Evolutionary conservation across 2,888 invertebrate species (phyloP), one percentile per base, ranked within the genome.

Genomic region (Rhamnusium bicolor): DNA sequence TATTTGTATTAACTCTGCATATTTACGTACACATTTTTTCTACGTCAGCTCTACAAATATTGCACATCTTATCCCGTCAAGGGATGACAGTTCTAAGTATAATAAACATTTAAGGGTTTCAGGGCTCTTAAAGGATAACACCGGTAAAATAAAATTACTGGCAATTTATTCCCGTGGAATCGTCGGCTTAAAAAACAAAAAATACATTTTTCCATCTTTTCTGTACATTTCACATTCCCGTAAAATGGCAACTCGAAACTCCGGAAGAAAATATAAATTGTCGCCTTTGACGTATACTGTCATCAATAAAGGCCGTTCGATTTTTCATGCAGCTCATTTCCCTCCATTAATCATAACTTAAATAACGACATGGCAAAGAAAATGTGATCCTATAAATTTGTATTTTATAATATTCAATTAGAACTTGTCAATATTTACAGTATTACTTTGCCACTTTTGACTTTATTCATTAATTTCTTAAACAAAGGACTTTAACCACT

Each of bases 261-360:
- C 76, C 72, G 78, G 80, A 79, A 79, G 81, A 80, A 83, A 81
- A 82, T 81, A 83, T 84, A 83, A 83, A 83, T 84, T 81, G 81
- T 77, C 47, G 77, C 82, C 80, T 83, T 81, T 84, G 84, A 83
- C 84, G 79, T 81, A 81, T 79, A 78, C 83, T 82, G 81, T 83
- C 84, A 83, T 85, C 83, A 83, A 83, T 84, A 84, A 83, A 83
- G 79, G 75, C 74, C 76, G 74, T 79, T 75, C 82, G 81, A 82
- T 83, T 83, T 84, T 83, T 84, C 82, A 81, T 76, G 76, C 72
- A 69, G 72, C 72, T 81, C 77, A 79, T 81, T 80, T 78, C 78
- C 69, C 78, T 75, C 75, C 84, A 84, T 84, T 82, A 84, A 84
- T 84, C 84, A 84, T 82, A 71, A 49, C 62, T 54, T 63, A 71